Base-by-base conservation (phyloP, 2,888 invertebrate genomes). In the Toxonevra muliebris region DNA sequence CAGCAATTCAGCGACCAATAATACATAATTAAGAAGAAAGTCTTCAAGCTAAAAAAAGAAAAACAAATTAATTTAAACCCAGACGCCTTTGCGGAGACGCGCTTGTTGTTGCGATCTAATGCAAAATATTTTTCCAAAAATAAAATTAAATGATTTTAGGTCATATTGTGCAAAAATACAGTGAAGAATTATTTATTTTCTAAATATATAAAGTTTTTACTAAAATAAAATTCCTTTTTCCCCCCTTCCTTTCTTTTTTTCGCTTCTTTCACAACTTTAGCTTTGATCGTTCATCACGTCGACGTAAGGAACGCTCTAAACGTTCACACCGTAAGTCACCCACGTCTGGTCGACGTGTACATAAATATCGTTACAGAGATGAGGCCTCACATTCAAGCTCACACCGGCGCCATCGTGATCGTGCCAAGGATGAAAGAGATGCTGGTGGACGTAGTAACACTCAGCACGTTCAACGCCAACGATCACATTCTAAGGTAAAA, bases 301-400 rank as follows among this genome's bases (percentile, higher is more conserved):
- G 93, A 88, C 87, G 92, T 88, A 86, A 93, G 91, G 88, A 93
- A 80, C 91, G 94, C 75, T 94, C 93, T 85, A 95, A 94, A 86
- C 90, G 94, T 77, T 93, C 93, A 80, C 91, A 93, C 76, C 90
- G 94, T 84, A 93, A 94, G 75, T 93, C 93, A 73, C 91, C 92
- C 71, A 91, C 91, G 77, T 91, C 92, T 80, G 91, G 91, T 82
- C 89, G 92, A 76, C 90, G 92, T 80, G 89, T 90, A 80, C 91
- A 92, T 84, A 87, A 88, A 69, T 87, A 88, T 79, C 87, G 88
- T 75, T 86, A 87, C 77, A 83, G 84, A 80, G 82, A 84, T 73
- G 84, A 83, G 71, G 78, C 84, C 66, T 84, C 85, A 50, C 82
- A 85, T 71, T 85, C 84, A 65, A 84, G 81, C 75, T 84, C 85